These are phyloP conservation scores for Tinamus major DNA, from an alignment of 2,797 vertebrate species.

Conservation along the genomic window DNA sequence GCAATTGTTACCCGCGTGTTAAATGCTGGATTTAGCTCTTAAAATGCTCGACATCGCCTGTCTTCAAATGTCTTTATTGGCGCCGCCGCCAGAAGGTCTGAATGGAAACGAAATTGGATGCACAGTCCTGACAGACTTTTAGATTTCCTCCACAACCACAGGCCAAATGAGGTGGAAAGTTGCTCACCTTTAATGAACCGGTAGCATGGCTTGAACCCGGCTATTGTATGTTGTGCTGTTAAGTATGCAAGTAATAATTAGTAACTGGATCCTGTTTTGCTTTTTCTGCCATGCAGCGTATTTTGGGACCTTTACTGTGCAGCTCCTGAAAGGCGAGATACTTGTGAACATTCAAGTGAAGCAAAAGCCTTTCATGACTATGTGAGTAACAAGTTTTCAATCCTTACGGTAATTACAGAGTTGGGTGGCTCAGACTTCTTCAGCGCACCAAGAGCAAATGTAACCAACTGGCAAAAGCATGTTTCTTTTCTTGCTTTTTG, in stretches of 20 bases:
- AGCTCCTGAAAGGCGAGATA: conserved; percentile 97
- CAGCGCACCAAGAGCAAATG: neutral
- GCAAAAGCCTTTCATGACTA: conserved; percentile 99
- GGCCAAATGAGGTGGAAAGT: neutral
- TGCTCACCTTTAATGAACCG: neutral
- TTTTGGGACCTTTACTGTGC: conserved; percentile 99
- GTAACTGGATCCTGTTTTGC: conserved; percentile 59
- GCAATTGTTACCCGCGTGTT: neutral
- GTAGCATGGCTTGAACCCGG: neutral
- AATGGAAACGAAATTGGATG: neutral
- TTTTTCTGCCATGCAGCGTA: conserved; percentile 83
- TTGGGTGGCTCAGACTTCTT: conserved; percentile 69
- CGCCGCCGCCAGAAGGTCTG: neutral
- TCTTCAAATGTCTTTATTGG: neutral
- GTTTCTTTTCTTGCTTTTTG: neutral
- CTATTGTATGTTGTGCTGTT: neutral
- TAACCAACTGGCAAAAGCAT: conserved; percentile 51
- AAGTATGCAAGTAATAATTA: conserved; percentile 30
- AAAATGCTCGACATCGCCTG: fast-evolving
- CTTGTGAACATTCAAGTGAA: conserved; percentile 99
- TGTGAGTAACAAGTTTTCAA: conserved; percentile 88
- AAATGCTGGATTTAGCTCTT: neutral
- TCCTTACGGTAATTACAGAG: conserved; percentile 74
- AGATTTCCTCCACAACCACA: neutral
- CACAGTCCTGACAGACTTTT: neutral